These are phyloP conservation scores for Taxidea taxus DNA, from an alignment of 2,113 vertebrate genomes.

Conservation along the genomic window DNA sequence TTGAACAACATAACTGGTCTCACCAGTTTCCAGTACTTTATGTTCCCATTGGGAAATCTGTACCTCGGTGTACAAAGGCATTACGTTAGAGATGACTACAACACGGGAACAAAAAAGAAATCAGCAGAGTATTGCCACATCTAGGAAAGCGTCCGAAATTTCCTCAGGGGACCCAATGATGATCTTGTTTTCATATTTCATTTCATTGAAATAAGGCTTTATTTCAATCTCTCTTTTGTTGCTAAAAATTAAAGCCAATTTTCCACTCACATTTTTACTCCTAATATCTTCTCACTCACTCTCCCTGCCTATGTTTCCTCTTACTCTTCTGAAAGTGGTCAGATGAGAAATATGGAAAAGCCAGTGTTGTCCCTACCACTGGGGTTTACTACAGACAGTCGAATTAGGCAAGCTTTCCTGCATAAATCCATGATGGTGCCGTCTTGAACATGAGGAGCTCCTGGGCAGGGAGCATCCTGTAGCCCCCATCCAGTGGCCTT, in stretches of 20 bases:
- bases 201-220: no score
- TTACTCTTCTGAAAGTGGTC: neutral
- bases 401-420: neutral
- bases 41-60: neutral
- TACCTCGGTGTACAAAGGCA: neutral
- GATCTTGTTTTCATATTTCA: neutral
- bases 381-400: neutral
- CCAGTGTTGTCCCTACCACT: neutral
- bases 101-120: neutral
- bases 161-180: neutral
- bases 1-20: neutral
- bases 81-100: neutral
- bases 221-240: neutral
- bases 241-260: neutral
- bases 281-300: neutral
- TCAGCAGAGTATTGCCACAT: neutral
- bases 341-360: neutral
- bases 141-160: neutral
- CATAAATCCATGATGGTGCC: neutral
- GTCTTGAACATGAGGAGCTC: neutral
- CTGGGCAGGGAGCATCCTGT: fast-evolving
- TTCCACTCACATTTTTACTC: neutral
- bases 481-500: neutral
- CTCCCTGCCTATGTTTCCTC: neutral
- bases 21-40: neutral